Conservation (phyloP, 92 coral and sea anemone genomes). For the Chrysogorgia sp. region DNA sequence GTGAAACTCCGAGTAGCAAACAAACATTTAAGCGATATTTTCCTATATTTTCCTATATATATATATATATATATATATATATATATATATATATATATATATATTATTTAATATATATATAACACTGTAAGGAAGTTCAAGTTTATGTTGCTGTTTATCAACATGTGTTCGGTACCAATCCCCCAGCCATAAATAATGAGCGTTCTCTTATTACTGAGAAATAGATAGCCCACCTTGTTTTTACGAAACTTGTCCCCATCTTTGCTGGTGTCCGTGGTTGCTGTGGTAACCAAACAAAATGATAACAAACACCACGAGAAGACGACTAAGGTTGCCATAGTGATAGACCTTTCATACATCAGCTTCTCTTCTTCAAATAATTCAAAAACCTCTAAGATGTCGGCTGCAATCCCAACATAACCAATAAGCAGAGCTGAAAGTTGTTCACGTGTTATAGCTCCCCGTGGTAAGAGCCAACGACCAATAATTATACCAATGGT, state of each 20-base stretch:
- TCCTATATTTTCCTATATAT: no score
- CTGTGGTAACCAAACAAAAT: slow-evolving; percentile 98
- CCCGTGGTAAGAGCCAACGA: slow-evolving; percentile 96
- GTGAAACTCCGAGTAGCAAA: no score
- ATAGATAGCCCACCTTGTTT: slow-evolving; percentile 97
- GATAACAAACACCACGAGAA: slow-evolving; percentile 93
- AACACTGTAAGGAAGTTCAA: no score
- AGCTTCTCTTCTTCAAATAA: slow-evolving; percentile 83
- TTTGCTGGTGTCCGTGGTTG: slow-evolving; percentile 92
- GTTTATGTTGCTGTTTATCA: no score
- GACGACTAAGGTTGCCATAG: slow-evolving; percentile 83
- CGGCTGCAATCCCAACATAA: slow-evolving; percentile 98
- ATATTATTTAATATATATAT: no score
- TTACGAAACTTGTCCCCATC: slow-evolving; percentile 72
- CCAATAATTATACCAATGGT: slow-evolving; percentile 89
- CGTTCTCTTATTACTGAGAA: no score
- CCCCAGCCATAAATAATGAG: no score
- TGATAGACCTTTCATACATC: slow-evolving; percentile 63
- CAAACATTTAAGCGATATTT: no score
- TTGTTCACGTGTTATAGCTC: slow-evolving; percentile 97
- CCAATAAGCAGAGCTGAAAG: slow-evolving; percentile 95
- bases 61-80: no score
- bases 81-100: no score
- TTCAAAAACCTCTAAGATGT: slow-evolving; percentile 90
- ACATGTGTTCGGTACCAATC: no score